phyloP scores from a whole-genome alignment of 2,888 invertebrate genomes.

The Venustoraphidia nigricollis region DNA sequence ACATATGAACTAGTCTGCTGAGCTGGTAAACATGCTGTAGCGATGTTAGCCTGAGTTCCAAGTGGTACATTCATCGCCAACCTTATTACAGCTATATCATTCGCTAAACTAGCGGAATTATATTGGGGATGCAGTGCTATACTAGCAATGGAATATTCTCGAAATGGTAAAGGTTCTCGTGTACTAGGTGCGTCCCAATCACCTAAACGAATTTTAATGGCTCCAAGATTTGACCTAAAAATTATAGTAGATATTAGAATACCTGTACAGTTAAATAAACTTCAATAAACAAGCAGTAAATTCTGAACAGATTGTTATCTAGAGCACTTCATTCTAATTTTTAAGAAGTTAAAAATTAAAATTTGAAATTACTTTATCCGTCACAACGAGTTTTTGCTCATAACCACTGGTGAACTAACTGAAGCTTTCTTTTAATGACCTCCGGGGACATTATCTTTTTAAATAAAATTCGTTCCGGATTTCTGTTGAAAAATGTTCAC shows the following conservation, averaged over 20 bases:
- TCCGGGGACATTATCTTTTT: too few species aligned
- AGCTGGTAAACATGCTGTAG: slow-evolving; percentile 44
- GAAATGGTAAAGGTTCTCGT: slow-evolving; percentile 46
- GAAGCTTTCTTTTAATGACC: too few species aligned
- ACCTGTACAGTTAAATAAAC: too few species aligned
- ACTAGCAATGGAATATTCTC: slow-evolving; percentile 39
- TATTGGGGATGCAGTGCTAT: slow-evolving; percentile 40
- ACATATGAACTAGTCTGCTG: slow-evolving; percentile 24
- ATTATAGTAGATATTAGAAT: background rate
- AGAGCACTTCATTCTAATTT: too few species aligned
- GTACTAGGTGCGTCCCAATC: slow-evolving; percentile 58
- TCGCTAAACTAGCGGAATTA: slow-evolving; percentile 54
- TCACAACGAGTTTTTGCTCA: too few species aligned
- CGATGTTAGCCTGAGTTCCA: slow-evolving; percentile 38
- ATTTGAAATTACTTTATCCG: too few species aligned
- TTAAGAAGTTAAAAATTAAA: too few species aligned
- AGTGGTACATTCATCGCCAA: slow-evolving; percentile 42
- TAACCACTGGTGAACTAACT: too few species aligned
- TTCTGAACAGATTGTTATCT: too few species aligned
- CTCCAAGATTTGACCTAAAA: background rate
- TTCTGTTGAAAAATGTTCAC: too few species aligned
- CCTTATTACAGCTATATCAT: slow-evolving; percentile 66
- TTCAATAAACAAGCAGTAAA: too few species aligned
- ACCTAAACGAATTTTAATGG: slow-evolving; percentile 29
- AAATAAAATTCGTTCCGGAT: too few species aligned